phyloP scores from a whole-genome alignment of 2,888 invertebrate species.

The Platerodrilus igneus region DNA sequence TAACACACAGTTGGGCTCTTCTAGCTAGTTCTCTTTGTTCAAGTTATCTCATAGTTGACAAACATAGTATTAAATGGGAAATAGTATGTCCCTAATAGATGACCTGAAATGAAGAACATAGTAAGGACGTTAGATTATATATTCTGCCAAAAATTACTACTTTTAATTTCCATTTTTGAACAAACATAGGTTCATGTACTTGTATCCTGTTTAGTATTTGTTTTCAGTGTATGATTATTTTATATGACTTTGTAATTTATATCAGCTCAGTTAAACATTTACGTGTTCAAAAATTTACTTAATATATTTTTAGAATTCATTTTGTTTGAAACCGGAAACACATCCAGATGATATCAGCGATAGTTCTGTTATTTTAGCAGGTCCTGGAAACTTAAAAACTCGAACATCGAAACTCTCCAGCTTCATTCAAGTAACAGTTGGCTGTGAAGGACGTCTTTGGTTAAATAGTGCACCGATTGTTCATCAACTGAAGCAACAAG shows the following conservation, averaged over 20 bases:
- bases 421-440: slow-evolving; percentile 59
- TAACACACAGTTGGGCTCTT: too few relatives aligned
- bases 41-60: too few relatives aligned
- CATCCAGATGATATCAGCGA: slow-evolving; percentile 46
- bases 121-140: too few relatives aligned
- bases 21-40: too few relatives aligned
- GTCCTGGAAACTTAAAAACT: slow-evolving; percentile 51
- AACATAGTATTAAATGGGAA: too few relatives aligned
- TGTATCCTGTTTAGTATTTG: background rate
- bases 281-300: too few relatives aligned
- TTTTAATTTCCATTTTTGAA: too few relatives aligned
- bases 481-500: slow-evolving; percentile 63
- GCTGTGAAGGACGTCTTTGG: slow-evolving; percentile 70
- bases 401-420: slow-evolving; percentile 48
- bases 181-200: background rate
- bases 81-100: too few relatives aligned
- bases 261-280: too few relatives aligned
- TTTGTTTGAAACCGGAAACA: slow-evolving; percentile 50
- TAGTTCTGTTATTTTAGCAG: slow-evolving; percentile 51
- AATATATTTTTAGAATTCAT: slow-evolving; percentile 51
- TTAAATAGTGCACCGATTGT: slow-evolving; percentile 61
- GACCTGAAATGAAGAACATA: too few relatives aligned
- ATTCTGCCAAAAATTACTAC: too few relatives aligned
- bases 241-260: background rate
- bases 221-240: background rate